phyloP scores from a whole-genome alignment of 2,113 vertebrate genomes.

The Lathamus discolor region DNA sequence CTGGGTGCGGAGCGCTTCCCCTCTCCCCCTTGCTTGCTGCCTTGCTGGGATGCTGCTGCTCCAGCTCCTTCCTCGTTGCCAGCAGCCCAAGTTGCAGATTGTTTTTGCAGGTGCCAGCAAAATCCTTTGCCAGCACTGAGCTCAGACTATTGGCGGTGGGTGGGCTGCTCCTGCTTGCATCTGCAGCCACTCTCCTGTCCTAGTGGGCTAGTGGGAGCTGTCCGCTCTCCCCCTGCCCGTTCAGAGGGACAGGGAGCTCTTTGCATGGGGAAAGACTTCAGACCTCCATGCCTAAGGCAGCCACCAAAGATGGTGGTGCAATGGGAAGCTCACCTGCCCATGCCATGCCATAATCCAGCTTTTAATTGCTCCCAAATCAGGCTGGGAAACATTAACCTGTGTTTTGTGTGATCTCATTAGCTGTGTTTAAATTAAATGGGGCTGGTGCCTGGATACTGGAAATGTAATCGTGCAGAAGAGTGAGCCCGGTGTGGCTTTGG shows the following conservation, averaged over 20 bases:
- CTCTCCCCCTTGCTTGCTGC: background rate
- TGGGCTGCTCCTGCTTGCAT: background rate
- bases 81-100: background rate
- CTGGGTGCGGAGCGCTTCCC: rapidly evolving
- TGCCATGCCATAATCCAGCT: rapidly evolving
- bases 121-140: background rate
- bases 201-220: background rate
- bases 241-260: rapidly evolving
- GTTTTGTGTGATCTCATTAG: background rate
- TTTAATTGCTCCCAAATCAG: background rate
- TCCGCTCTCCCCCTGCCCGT: rapidly evolving
- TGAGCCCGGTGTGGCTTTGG: background rate
- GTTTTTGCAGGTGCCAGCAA: background rate
- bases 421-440: background rate
- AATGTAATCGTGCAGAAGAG: background rate
- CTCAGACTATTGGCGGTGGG: background rate
- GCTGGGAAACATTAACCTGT: background rate
- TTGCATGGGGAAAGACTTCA: rapidly evolving
- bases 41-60: background rate
- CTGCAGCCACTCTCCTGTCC: background rate
- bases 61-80: background rate
- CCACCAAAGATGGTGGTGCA: background rate
- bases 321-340: background rate
- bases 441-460: background rate
- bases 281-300: background rate